phyloP scores from a whole-genome alignment of 2,888 invertebrate species.

The Neria commutata region DNA sequence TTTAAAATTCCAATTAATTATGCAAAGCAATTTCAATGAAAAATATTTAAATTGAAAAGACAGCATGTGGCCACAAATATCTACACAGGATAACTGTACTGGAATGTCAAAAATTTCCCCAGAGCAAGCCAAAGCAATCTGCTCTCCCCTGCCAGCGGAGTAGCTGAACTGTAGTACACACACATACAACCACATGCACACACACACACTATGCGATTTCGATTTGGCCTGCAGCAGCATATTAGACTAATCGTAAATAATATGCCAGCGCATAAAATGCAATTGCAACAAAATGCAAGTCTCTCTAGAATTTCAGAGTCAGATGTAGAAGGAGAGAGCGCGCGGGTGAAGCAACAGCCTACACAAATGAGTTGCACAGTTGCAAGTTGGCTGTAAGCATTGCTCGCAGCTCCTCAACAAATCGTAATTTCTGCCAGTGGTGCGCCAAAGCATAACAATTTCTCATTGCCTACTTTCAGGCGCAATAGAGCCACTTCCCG shows the following conservation, averaged over 20 bases:
- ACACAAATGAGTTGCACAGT: background rate
- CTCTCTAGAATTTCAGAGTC: too few species aligned
- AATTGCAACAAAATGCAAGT: background rate
- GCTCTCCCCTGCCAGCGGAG: too few species aligned
- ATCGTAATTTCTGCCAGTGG: background rate
- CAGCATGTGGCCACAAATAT: too few species aligned
- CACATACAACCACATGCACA: too few species aligned
- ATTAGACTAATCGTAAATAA: background rate
- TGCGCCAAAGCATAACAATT: background rate
- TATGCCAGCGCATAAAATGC: background rate
- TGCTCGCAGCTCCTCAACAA: background rate
- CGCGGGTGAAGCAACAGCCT: background rate
- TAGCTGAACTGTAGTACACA: too few species aligned
- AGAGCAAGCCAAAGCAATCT: too few species aligned
- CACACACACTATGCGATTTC: too few species aligned
- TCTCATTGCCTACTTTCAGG: constrained; percentile 1
- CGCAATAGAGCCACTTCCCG: too few species aligned
- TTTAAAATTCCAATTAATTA: too few species aligned
- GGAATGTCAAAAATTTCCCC: too few species aligned
- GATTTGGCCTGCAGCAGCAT: background rate
- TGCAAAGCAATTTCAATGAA: background rate
- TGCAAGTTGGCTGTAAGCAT: background rate
- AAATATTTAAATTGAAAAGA: background rate
- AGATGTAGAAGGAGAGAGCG: background rate
- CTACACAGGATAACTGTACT: too few species aligned